These are phyloP conservation scores for Jaculus jaculus DNA, from an alignment of 2,113 vertebrate species.

Conservation along the genomic window DNA sequence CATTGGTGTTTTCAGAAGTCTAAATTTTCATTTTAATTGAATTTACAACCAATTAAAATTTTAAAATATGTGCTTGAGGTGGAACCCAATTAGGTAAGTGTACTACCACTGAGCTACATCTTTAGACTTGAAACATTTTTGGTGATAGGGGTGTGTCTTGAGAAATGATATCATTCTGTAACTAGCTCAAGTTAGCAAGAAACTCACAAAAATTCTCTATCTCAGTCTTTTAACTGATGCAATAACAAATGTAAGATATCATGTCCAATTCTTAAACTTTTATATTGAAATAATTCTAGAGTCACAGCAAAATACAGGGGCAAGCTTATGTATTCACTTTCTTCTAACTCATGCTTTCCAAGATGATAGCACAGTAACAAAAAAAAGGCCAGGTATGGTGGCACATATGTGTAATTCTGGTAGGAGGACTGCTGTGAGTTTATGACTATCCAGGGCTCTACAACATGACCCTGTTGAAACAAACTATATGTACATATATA, in stretches of 20 bases:
- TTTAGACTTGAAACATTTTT: not conserved
- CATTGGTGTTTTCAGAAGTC: not conserved
- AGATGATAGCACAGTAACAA: not conserved
- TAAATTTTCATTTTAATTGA: not conserved
- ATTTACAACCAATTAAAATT: not conserved
- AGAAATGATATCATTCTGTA: not conserved
- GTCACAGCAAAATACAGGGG: slow-evolving; percentile 24
- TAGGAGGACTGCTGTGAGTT: not conserved
- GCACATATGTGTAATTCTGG: not conserved
- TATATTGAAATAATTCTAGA: slow-evolving; percentile 31
- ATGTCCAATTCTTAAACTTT: not conserved
- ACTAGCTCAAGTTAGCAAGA: too few relatives aligned
- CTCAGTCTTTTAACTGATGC: not conserved
- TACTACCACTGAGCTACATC: not conserved
- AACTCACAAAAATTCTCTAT: not conserved
- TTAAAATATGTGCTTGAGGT: not conserved
- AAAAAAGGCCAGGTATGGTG: not conserved
- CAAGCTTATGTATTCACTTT: slow-evolving; percentile 11
- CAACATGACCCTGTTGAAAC: too few relatives aligned
- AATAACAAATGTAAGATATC: not conserved
- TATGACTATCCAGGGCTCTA: not conserved
- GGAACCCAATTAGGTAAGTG: not conserved
- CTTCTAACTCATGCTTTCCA: not conserved
- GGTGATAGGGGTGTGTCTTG: not conserved
- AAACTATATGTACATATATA: not conserved